Conservation (phyloP, 2,797 vertebrate species). For the Falco naumanni region DNA sequence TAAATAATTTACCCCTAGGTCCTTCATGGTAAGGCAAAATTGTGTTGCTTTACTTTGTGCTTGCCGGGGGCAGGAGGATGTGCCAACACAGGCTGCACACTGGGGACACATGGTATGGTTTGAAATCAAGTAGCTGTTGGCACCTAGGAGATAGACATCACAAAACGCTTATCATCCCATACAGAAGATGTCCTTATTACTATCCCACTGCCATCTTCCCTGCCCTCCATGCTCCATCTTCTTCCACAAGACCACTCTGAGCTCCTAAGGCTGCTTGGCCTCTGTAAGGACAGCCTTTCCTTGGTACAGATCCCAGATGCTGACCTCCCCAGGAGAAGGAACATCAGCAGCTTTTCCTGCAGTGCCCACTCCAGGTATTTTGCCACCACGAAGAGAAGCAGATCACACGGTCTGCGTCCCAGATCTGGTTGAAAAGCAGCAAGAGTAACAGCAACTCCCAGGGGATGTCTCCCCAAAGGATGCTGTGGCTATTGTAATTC, state of each 20-base stretch:
- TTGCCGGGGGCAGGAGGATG: not conserved
- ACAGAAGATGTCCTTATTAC: not conserved
- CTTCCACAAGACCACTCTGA: not conserved
- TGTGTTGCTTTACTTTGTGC: not conserved
- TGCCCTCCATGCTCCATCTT: not conserved
- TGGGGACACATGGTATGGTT: accelerated
- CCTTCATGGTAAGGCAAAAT: not conserved
- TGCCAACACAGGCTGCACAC: not conserved
- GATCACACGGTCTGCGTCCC: not conserved
- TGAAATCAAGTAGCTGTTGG: not conserved
- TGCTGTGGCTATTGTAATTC: not conserved
- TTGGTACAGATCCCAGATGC: not conserved
- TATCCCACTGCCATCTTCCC: not conserved
- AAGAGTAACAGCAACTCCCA: not conserved
- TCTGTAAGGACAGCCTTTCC: not conserved
- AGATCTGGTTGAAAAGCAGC: not conserved
- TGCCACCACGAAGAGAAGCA: not conserved
- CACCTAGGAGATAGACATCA: not conserved
- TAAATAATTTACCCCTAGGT: too few relatives aligned
- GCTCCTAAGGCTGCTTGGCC: not conserved
- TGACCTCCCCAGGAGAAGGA: not conserved
- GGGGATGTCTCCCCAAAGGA: not conserved
- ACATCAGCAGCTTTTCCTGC: not conserved
- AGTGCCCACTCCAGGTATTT: not conserved
- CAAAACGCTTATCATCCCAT: accelerated